Base-by-base conservation (phyloP, 2,113 vertebrate genomes). In the Phaethon lepturus region DNA sequence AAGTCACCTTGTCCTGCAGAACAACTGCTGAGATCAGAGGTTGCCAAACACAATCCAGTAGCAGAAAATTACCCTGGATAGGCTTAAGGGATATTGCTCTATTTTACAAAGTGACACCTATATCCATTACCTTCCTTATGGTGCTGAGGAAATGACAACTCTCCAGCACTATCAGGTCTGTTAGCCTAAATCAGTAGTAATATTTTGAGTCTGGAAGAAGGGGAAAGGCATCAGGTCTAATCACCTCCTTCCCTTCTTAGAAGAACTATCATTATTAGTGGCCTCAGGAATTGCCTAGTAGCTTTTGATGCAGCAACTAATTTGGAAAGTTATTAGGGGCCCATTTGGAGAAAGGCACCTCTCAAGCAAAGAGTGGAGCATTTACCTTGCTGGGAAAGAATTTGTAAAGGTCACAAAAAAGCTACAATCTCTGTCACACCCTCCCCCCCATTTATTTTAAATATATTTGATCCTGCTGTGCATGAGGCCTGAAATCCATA, bases 391-490 rank as follows among this genome's bases (percentile, higher is more conserved):
- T 44, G 47, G 42, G 29, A 86, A 67, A 72, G 63, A 81, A 29
- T 77, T 88, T 84, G 58, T 33, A 95, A 93, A 95, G 68, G 56
- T 85, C 78, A 82, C 23, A 38, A 40, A 56, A 88, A 90, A 89
- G 25, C 33, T 75, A 60, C 35, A 74, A 24, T 93, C 66, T 77
- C 23, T 45, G 45, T 45, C 13, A 15, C 45, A 17, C 17, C 38
- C 22, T 3, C 7, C 2, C 1, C 38, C 14, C 13, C 17, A 56
- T 79, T 90, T 93, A 91, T 80, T 96, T 91, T 73, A 89, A 78
- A 72, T 71, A n/a, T 60, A 42, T 85, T 96, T 89, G 76, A 93
- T 87, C 52, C 56, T 86, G 62, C 60, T 86, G 31, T 77, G 44
- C 26, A 75, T 20, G 63, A 73, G 50, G 23, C n/a, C 59, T 74